Conservation (phyloP, 1,140 invertebrate genomes). For the Dendroctonus ponderosae region DNA sequence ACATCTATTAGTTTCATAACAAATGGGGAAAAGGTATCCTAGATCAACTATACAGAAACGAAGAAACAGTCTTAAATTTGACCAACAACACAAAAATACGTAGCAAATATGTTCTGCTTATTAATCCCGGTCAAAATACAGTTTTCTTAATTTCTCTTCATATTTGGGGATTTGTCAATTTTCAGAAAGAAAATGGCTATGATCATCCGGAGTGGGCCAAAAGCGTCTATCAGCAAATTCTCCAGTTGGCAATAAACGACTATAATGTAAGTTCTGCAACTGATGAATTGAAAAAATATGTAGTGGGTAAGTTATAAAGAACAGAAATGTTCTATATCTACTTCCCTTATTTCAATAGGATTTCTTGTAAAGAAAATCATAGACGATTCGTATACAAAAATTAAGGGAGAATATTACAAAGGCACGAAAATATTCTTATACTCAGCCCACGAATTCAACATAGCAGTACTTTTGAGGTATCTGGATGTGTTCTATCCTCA, state of each 20-base stretch:
- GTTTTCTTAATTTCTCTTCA: not conserved
- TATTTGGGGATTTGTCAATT: not conserved
- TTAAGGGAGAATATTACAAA: conserved; percentile 50
- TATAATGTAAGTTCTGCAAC: conserved; percentile 35
- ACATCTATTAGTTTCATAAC: not conserved
- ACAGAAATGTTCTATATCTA: conserved; percentile 6
- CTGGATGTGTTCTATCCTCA: conserved; percentile 67
- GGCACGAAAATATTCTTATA: conserved; percentile 66
- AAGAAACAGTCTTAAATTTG: too few species aligned
- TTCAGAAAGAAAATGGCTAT: conserved; percentile 56
- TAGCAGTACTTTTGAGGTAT: conserved; percentile 63
- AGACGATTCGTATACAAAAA: conserved; percentile 56
- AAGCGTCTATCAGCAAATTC: conserved; percentile 57
- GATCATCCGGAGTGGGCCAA: conserved; percentile 61
- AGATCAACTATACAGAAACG: too few species aligned
- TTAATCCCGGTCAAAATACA: not conserved
- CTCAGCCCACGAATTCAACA: conserved; percentile 70
- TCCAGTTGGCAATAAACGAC: conserved; percentile 30
- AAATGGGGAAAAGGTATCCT: not conserved
- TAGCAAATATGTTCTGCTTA: not conserved
- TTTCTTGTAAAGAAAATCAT: conserved; percentile 62
- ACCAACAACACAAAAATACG: too few species aligned
- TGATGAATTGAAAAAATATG: conserved; percentile 47
- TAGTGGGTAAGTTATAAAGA: conserved; percentile 4
- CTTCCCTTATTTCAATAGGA: conserved; percentile 34